Evolutionary conservation across 1,140 invertebrate genomes (phyloP), one percentile per base, ranked within the genome.

Genomic region (Pogonognathellus flavescens): DNA sequence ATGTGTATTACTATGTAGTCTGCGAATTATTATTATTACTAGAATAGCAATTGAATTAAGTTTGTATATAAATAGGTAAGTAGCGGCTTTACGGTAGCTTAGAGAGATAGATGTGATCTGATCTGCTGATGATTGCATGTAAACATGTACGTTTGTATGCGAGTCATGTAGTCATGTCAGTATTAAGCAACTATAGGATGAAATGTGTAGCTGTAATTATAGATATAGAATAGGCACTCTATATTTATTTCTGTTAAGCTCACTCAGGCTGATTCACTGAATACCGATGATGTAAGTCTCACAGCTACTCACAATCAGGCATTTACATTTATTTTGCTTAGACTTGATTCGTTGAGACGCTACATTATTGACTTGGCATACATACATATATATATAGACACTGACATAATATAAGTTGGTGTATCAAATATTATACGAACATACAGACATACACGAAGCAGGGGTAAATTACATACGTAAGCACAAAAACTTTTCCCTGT

Each of bases 111-210:
- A 76, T 76, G 70, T 76, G 70, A 76, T 76, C 70, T 76, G 70
- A 76, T 76, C 70, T 76, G 70, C 70, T 76, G 70, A 76, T 76
- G 70, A 76, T 76, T 76, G 16, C 62, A 76, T 76, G 70, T 76
- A 76, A 50, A 76, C n/a, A 49, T 76, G 41, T 76, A 76, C 70
- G 70, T 76, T 76, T 76, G 70, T 76, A 49, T 76, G 41, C n/a
- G 31, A 76, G 70, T 76, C 70, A 76, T 31, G 4, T 50, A 76
- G 49, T 50, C n/a, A 25, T 66, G 25, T 18, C 25, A 22, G 13
- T 31, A 41, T 1, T 66, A 66, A 66, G 18, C 62, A 66, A 25
- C 62, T 66, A 66, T 66, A 41, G 62, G 22, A 66, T 66, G 62
- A 25, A 66, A 13, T 3, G 31, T 41, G 31, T 6, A 41, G 31